Percentiles rank a stretch among this genome's conserved stretches.
These are phyloP conservation scores for Tenebrosternarchus preto DNA, from an alignment of 2,113 vertebrate species.

Conservation along the genomic window DNA sequence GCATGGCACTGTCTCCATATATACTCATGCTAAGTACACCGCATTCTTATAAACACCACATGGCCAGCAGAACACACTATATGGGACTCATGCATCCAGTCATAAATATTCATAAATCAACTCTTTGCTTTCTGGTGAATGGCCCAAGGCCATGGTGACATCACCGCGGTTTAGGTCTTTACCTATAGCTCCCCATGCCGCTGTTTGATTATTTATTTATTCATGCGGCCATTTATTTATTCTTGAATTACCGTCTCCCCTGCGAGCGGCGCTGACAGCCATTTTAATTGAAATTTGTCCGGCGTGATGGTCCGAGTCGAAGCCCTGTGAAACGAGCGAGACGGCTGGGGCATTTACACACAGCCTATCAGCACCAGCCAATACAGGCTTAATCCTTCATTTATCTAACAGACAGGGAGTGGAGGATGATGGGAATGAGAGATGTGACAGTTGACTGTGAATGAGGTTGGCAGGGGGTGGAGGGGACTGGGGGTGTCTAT, in stretches of 20 bases:
- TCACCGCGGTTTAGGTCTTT: slow-evolving; percentile 2
- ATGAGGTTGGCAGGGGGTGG: neutral
- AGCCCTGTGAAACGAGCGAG: slow-evolving; percentile 23
- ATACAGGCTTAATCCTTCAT: slow-evolving; percentile 39
- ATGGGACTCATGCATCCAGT: neutral
- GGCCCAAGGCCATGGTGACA: slow-evolving; percentile 28
- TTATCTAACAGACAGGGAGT: slow-evolving; percentile 10
- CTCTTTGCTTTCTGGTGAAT: slow-evolving; percentile 26
- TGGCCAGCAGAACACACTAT: slow-evolving; percentile 12
- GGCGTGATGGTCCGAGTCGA: slow-evolving; percentile 19
- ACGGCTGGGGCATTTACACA: slow-evolving; percentile 36
- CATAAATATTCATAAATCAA: slow-evolving; percentile 26
- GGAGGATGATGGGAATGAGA: no score
- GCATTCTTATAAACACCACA: slow-evolving; percentile 12
- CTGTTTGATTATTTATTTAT: slow-evolving; percentile 47
- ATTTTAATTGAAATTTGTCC: slow-evolving; percentile 54
- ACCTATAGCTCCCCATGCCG: slow-evolving; percentile 12
- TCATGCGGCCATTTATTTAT: slow-evolving; percentile 44
- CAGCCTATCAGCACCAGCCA: slow-evolving; percentile 41
- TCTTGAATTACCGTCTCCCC: slow-evolving; percentile 23
- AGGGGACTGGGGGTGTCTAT: no score
- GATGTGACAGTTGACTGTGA: slow-evolving; percentile 24
- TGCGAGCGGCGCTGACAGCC: slow-evolving; percentile 40
- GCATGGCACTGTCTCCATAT: neutral
- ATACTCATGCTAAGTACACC: no score